A percentile compares a stretch with the other conserved stretches of the same genome.
These are phyloP conservation scores for Clarias gariepinus DNA, from an alignment of 2,113 vertebrate species.

Conservation along the genomic window DNA sequence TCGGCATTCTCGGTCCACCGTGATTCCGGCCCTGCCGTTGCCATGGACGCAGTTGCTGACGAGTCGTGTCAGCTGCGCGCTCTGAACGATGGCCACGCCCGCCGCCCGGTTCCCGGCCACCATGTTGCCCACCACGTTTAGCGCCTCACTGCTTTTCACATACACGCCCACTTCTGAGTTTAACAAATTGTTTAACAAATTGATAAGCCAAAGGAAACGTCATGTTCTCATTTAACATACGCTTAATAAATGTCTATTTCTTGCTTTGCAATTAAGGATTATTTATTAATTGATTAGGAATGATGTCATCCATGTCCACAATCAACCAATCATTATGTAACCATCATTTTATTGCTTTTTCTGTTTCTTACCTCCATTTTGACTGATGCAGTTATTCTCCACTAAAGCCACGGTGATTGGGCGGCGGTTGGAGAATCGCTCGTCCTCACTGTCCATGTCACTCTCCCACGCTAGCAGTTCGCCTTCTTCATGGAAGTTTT, in stretches of 20 bases:
- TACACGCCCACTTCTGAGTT: constrained; percentile 84
- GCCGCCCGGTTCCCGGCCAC: constrained; percentile 77
- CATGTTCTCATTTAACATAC: background rate
- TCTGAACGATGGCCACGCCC: constrained; percentile 82
- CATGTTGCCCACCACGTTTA: constrained; percentile 81
- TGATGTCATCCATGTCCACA: background rate
- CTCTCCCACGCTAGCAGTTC: constrained; percentile 83
- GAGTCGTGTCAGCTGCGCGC: constrained; percentile 80
- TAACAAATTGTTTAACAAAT: background rate
- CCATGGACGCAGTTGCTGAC: constrained; percentile 83
- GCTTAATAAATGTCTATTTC: background rate
- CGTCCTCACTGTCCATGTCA: constrained; percentile 82
- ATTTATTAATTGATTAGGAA: too few species aligned
- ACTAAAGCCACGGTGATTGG: constrained; percentile 80
- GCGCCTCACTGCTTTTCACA: constrained; percentile 82
- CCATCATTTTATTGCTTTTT: too few species aligned
- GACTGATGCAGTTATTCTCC: constrained; percentile 85
- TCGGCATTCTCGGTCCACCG: constrained; percentile 79
- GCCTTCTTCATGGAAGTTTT: constrained; percentile 86
- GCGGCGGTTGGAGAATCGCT: constrained; percentile 69
- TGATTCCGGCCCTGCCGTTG: constrained; percentile 79
- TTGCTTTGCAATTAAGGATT: background rate
- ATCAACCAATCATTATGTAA: background rate
- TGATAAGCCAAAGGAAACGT: background rate
- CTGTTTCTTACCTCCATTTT: constrained; percentile 76